Evolutionary conservation across 64 coral and sea anemone genomes (phyloP), one percentile per base, ranked within the genome.

Genomic region (Porites australiensis): DNA sequence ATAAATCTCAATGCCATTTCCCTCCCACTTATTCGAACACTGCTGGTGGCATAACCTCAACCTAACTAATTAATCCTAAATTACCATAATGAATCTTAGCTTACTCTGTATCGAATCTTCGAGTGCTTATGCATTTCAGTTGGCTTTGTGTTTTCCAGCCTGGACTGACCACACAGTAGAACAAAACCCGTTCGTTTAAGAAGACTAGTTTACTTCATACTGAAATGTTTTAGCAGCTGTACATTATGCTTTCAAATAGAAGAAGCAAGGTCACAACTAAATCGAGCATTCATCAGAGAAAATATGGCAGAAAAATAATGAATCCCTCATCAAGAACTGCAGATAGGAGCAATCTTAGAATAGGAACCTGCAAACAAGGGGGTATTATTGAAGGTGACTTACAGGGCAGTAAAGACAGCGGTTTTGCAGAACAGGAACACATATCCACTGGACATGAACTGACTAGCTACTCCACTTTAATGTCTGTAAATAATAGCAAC

Each of bases 31-130:
- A 19, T 51, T 13, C 4, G 10, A 68, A 54, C 61, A 55, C 20
- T n/a, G 46, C 81, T 69, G 61, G 81, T 84, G 62, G 81, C 44
- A 8, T 52, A 84, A 68, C 81, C 81, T 84, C 81, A 68, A 68
- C 22, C 64, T 13, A 68, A 50, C 16, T 67, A 46, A 84, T 84
- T 50, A 84, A 84, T 68, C 8, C 50, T 69, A 84, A 69, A 70
- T 84, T 3, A 64, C 46, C 13, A 15, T 5, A 47, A n/a, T 82
- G 64, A 18, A 63, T 15, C 1, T 11, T 47, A 60, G 69, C 51
- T 51, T 13, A 18, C 5, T 68, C 45, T 20, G 57, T 63, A 61
- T 50, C 10, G 4, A 15, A 53, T 61, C 16, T 84, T 50, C 19
- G 19, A n/a, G 16, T 22, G 19, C 51, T 19, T 16, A 13, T 18